phyloP scores from a whole-genome alignment of 2,888 invertebrate genomes.

The Linnaemya vulpina region DNA sequence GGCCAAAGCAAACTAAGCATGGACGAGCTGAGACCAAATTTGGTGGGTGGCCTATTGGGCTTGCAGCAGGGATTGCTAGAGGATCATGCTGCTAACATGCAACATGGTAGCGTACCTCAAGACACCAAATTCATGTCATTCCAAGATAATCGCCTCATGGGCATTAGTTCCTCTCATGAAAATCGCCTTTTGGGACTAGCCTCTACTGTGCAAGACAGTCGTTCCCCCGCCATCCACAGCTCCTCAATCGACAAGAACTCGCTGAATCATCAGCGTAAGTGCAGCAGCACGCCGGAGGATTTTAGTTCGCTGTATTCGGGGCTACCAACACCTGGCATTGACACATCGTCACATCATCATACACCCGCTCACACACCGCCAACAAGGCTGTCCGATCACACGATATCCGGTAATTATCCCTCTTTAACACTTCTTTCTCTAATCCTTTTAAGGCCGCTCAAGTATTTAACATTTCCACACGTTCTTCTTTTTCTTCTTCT shows the following conservation, averaged over 20 bases:
- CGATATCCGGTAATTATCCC: constrained; percentile 85
- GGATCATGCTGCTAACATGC: constrained; percentile 87
- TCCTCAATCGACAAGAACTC: constrained; percentile 84
- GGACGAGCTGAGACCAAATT: constrained; percentile 93
- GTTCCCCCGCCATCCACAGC: constrained; percentile 82
- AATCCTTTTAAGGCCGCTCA: constrained; percentile 37
- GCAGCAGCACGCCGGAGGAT: constrained; percentile 94
- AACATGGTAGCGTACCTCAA: constrained; percentile 80
- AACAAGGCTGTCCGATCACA: constrained; percentile 84
- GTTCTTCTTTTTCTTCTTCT: too few relatives aligned
- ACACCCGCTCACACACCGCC: constrained; percentile 90
- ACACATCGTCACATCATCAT: constrained; percentile 85
- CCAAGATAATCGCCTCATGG: constrained; percentile 83
- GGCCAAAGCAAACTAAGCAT: constrained; percentile 90
- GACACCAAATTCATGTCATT: constrained; percentile 84
- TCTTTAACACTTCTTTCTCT: constrained; percentile 65
- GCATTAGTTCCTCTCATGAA: constrained; percentile 82
- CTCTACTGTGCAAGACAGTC: constrained; percentile 84
- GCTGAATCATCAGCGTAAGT: constrained; percentile 85
- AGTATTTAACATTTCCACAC: constrained; percentile 32
- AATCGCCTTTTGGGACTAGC: constrained; percentile 82
- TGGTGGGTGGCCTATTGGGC: constrained; percentile 90
- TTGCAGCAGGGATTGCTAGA: constrained; percentile 91
- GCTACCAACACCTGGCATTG: constrained; percentile 83
- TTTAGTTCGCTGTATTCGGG: constrained; percentile 93